phyloP scores from a whole-genome alignment of 1,140 invertebrate genomes.

The Drosophila bifasciata region DNA sequence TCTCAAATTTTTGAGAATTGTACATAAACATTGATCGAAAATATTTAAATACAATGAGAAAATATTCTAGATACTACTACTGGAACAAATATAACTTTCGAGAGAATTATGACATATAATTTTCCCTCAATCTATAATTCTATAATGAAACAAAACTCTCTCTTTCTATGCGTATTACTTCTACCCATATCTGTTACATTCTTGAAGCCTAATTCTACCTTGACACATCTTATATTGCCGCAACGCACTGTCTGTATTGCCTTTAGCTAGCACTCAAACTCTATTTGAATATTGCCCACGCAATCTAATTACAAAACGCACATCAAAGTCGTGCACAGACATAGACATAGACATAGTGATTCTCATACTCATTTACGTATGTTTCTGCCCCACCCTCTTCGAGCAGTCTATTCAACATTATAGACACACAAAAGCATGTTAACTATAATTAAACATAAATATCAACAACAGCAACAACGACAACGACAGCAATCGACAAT shows the following conservation, averaged over 20 bases:
- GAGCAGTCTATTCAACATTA: conserved; percentile 26
- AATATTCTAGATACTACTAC: too few relatives aligned
- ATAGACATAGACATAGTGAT: conserved; percentile 27
- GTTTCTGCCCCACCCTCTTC: conserved; percentile 6
- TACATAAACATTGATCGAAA: too few relatives aligned
- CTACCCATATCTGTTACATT: too few relatives aligned
- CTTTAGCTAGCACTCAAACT: conserved; percentile 21
- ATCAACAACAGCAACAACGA: conserved; percentile 57
- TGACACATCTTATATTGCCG: conserved; percentile 25
- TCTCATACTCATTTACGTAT: not conserved
- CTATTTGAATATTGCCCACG: conserved; percentile 75
- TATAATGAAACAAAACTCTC: too few relatives aligned
- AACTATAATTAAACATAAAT: conserved; percentile 80
- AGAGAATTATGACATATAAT: too few relatives aligned
- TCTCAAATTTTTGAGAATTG: too few relatives aligned
- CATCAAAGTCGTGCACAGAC: conserved; percentile 76
- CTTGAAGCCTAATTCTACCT: too few relatives aligned
- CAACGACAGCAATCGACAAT: conserved; percentile 32
- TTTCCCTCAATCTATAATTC: too few relatives aligned
- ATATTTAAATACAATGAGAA: too few relatives aligned
- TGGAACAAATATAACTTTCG: too few relatives aligned
- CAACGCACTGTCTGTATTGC: conserved; percentile 34
- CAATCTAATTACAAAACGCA: conserved; percentile 67
- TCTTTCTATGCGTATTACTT: too few relatives aligned
- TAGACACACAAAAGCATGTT: conserved; percentile 65